Base-by-base conservation (phyloP, 2,797 vertebrate genomes). In the Buphagus erythrorhynchus region DNA sequence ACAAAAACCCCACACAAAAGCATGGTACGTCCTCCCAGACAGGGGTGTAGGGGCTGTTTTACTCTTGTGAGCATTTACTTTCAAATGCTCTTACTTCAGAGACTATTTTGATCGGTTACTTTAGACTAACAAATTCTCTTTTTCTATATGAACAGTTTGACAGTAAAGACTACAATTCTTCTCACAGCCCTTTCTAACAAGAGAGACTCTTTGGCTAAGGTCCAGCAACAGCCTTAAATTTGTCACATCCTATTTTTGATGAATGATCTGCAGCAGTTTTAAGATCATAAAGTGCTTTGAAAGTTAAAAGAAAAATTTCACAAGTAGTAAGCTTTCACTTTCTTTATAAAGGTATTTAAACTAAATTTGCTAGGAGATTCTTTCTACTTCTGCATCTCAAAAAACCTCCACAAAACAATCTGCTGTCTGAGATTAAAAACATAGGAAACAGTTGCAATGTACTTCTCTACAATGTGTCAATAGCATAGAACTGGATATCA, bases 91-190 rank as follows among this genome's bases (percentile, higher is more conserved):
- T 28, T 20, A 91, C 95, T 94, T 95, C 93, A 94, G 95, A 95
- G 95, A 62, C 75, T 95, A 90, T 97, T 95, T 96, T 95, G 95
- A 97, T 97, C 86, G 3, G 67, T 90, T 95, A 92, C 95, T 95
- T 97, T 95, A 95, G 95, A 96, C 93, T 97, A 97, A 96, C 94
- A 96, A 97, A 97, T 96, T 93, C 84, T 79, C 90, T 88, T 91
- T 86, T 88, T 79, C 86, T 85, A 58, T 72, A 61, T 20, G 87
- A 97, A 84, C 88, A 95, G 92, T 78, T 54, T 82, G 82, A 76
- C 82, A 94, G 78, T 75, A 49, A 49, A 25, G 72, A 91, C 78
- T 91, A 75, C 86, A 93, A 90, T 87, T 59, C 88, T 88, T 87
- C 72, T 75, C 75, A 26, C 66, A 88, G 83, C 73, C 65, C 66